These are phyloP conservation scores for Montipora capricornis DNA, from an alignment of 64 coral and sea anemone genomes.

Conservation along the genomic window DNA sequence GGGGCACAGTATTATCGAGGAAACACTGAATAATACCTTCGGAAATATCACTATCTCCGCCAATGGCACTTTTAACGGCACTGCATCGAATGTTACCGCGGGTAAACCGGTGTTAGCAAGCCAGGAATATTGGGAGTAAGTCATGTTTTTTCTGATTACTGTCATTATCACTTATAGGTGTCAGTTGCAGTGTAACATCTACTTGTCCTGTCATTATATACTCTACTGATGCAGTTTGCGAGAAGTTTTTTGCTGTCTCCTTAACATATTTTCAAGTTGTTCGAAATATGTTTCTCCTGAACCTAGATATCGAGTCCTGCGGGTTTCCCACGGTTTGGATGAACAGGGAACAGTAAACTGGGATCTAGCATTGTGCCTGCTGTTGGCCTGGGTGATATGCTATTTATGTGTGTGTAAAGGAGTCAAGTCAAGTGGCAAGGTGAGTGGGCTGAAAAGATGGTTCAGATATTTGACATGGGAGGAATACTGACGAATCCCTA, in stretches of 20 bases:
- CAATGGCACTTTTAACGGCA: conserved; percentile 47
- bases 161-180: no score
- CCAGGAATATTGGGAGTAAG: conserved; percentile 84
- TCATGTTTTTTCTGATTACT: neutral
- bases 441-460: neutral
- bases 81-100: neutral
- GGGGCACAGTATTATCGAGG: neutral
- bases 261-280: no score
- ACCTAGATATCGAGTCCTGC: conserved; percentile 60
- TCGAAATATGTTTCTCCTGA: neutral
- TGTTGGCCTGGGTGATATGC: conserved; percentile 78
- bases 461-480: no score
- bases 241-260: no score
- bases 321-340: conserved; percentile 52
- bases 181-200: no score
- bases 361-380: conserved; percentile 69
- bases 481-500: no score
- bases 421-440: conserved; percentile 76
- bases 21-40: conserved; percentile 21
- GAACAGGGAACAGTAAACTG: conserved; percentile 64
- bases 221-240: neutral
- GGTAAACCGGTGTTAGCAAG: conserved; percentile 44
- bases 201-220: neutral
- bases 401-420: conserved; percentile 79
- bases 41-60: conserved; percentile 32